Conservation (phyloP, 2,888 invertebrate genomes). For the Chirona hameri region DNA sequence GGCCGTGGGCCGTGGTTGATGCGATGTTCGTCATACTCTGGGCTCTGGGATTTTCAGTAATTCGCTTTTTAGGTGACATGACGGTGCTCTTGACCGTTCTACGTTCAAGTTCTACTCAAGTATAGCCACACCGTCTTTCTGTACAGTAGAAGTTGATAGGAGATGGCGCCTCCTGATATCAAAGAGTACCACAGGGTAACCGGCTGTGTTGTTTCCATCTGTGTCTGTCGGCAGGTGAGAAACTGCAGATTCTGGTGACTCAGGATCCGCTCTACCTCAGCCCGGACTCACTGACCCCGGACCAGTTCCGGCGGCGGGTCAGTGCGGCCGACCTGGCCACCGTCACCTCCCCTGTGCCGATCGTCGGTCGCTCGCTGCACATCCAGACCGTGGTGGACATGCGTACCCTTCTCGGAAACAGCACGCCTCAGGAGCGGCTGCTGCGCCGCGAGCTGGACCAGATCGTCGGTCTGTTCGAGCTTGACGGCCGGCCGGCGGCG, state of each 20-base stretch:
- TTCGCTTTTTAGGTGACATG: no score
- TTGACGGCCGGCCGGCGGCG: no score
- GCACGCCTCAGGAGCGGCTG: neutral
- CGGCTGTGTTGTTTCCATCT: neutral
- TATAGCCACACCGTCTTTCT: no score
- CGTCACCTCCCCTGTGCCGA: neutral
- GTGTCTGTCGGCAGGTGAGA: neutral
- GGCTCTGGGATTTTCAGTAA: no score
- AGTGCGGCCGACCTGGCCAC: neutral
- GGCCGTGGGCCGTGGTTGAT: no score
- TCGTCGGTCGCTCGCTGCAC: neutral
- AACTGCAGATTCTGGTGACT: neutral
- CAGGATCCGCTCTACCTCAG: neutral
- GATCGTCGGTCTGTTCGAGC: no score
- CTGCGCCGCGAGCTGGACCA: neutral
- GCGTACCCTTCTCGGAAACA: neutral
- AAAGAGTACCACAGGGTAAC: no score
- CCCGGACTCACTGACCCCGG: neutral
- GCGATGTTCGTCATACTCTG: no score
- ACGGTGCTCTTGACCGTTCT: no score
- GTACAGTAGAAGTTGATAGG: no score
- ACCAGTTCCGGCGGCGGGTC: neutral
- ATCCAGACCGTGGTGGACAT: neutral
- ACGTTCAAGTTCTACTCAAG: no score
- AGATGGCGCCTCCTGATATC: no score